Base-by-base conservation (phyloP, 53 echinoderm and acorn worm species). In the Zoroaster sp. region DNA sequence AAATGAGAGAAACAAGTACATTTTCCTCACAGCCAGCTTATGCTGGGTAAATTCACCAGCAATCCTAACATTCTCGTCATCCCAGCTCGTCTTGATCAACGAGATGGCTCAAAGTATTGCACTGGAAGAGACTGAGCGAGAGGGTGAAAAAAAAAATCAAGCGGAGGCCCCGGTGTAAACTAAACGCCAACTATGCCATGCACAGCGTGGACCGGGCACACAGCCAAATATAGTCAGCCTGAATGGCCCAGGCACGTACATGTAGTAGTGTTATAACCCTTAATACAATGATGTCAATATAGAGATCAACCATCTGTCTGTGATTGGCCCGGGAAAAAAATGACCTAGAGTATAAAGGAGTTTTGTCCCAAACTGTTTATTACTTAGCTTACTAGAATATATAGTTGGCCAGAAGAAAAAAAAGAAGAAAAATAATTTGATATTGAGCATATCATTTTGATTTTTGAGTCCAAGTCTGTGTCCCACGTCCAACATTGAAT, bases 201-300 rank as follows among this genome's bases (percentile, higher is more conserved):
- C 85, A 85, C 71, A 70, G 85, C 71, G n/a, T 14, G 67, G 15
- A 45, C 51, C 38, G 71, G 85, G 85, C 85, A 85, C 52, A 85
- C 70, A 5, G 85, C 85, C 85, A 85, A 85, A 85, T 85, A 85
- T 85, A 85, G 85, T 85, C 85, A 71, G 32, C 47, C 85, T 85
- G 20, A 17, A 46, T 71, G 71, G 85, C 35, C 72, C 49, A 82
- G 82, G 82, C 82, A 82, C 44, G 82, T 59, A 9, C 82, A 82
- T 32, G 82, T 59, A 9, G 63, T 59, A 59, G 63, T 59, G 63
- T 59, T 59, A 28, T 59, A 59, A 59, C 63, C 63, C 63, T 28
- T 3, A 59, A 21, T 59, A 25, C n/a, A 2, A 25, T 59, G 63
- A 59, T 59, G 63, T 59, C 28, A 28, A 8, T 59, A 28, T 28